Conservation (phyloP, 1,140 invertebrate genomes). For the Solenopsis invicta region DNA sequence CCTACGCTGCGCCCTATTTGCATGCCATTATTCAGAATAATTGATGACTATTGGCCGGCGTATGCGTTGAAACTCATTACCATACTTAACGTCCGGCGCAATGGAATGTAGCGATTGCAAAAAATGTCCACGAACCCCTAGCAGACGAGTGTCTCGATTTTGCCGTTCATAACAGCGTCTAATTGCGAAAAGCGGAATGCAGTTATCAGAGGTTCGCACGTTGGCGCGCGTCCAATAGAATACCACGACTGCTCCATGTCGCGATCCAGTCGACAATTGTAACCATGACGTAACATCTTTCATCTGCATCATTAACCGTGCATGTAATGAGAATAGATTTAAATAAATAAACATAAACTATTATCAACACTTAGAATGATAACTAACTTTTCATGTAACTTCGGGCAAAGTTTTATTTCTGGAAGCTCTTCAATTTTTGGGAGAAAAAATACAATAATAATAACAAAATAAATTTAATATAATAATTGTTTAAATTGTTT, state of each 20-base stretch:
- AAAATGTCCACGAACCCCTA: not conserved
- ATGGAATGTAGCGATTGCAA: conserved; percentile 11
- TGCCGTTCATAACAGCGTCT: not conserved
- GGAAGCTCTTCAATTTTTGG: too few species aligned
- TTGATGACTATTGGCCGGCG: conserved; percentile 83
- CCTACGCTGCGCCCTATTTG: conserved; percentile 82
- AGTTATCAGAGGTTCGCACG: conserved; percentile 5
- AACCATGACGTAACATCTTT: not conserved
- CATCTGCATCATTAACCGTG: not conserved
- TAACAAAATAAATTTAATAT: too few species aligned
- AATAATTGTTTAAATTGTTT: too few species aligned
- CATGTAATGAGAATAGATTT: not conserved
- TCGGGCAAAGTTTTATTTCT: too few species aligned
- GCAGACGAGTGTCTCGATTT: conserved; percentile 25
- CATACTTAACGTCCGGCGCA: conserved; percentile 78
- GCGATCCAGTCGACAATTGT: not conserved
- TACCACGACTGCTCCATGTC: not conserved
- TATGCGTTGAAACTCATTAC: conserved; percentile 81
- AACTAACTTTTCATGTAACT: too few species aligned
- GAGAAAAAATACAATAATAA: too few species aligned
- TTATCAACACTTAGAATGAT: not conserved
- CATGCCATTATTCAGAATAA: conserved; percentile 85
- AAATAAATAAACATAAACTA: not conserved
- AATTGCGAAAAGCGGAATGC: conserved; percentile 28
- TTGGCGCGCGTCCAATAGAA: conserved; percentile 1